Conservation (phyloP, 2,888 invertebrate genomes). For the Rhingia campestris region DNA sequence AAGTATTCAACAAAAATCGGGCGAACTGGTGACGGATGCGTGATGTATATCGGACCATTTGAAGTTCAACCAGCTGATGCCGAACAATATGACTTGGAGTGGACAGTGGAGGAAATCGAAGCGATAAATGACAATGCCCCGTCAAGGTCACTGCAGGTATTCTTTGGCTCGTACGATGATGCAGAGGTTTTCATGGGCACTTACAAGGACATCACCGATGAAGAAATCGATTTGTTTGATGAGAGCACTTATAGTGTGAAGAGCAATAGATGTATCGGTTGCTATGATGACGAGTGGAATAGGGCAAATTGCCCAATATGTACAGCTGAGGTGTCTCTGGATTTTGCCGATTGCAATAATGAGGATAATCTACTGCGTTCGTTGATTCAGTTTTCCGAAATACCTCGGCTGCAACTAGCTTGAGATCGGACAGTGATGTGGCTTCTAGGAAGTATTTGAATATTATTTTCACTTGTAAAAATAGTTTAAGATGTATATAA, state of each 20-base stretch:
- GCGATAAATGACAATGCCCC: background rate
- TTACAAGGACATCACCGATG: background rate
- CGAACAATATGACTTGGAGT: background rate
- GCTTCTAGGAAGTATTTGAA: too few relatives aligned
- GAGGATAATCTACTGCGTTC: background rate
- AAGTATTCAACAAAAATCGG: constrained; percentile 70
- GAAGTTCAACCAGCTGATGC: background rate
- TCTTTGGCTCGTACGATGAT: background rate
- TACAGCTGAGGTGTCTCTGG: background rate
- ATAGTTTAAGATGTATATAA: too few relatives aligned
- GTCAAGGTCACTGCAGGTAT: constrained; percentile 13
- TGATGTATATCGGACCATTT: constrained; percentile 12
- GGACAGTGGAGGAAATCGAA: constrained; percentile 4
- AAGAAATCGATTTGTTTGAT: background rate
- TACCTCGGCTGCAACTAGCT: too few relatives aligned
- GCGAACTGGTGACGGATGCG: constrained; percentile 20
- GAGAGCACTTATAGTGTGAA: too few relatives aligned
- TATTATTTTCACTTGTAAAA: too few relatives aligned
- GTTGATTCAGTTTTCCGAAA: too few relatives aligned
- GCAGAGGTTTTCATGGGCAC: background rate
- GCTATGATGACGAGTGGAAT: background rate
- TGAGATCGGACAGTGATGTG: too few relatives aligned
- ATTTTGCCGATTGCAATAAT: background rate
- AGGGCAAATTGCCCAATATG: background rate
- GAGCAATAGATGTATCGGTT: background rate